Base-by-base conservation (phyloP, 1,140 invertebrate genomes). In the Holcopasites calliopsidis region DNA sequence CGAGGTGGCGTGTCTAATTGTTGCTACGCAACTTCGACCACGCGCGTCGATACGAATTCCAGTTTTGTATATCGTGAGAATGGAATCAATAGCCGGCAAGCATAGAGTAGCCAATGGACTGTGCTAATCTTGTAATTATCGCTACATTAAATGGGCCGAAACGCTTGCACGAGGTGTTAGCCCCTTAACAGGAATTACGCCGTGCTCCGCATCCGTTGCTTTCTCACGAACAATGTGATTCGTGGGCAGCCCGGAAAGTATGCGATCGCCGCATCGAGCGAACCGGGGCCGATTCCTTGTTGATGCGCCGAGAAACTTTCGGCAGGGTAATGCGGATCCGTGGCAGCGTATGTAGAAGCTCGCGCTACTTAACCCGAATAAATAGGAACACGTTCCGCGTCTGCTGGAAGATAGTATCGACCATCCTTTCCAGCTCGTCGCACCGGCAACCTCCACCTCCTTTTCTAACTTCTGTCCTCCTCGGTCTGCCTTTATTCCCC, bases 321-420 rank as follows among this genome's bases (percentile, higher is more conserved):
- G 11, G 1, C 2, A 54, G 18, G 7, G 28, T 28, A 35, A 33
- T 35, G 42, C 50, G 68, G 5, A 13, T 31, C 28, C 4, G 18
- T 66, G 7, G 35, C 26, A 23, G 5, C 68, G 70, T 64, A 64
- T 5, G 47, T 35, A 40, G 60, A 69, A 61, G 60, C 61, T 62
- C 55, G 55, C 35, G 62, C 73, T 65, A 79, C 78, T 86, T 81
- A 77, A 60, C 42, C 49, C 58, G 69, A 80, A 85, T 86, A 86
- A 86, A 86, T 76, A 83, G 78, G 13, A 55, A 38, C n/a, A n/a
- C 62, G 66, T 68, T 78, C 60, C 35, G 66, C 64, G 60, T 68
- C 79, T 60, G 77, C 21, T 47, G 54, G 50, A 76, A 71, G 69
- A 83, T 77, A 38, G 66, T 75, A 85, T 85, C 77, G 83, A 79